A percentile compares a stretch with the other conserved stretches of the same genome.
phyloP scores from a whole-genome alignment of 2,888 invertebrate genomes.

The Synanthedon myopaeformis region DNA sequence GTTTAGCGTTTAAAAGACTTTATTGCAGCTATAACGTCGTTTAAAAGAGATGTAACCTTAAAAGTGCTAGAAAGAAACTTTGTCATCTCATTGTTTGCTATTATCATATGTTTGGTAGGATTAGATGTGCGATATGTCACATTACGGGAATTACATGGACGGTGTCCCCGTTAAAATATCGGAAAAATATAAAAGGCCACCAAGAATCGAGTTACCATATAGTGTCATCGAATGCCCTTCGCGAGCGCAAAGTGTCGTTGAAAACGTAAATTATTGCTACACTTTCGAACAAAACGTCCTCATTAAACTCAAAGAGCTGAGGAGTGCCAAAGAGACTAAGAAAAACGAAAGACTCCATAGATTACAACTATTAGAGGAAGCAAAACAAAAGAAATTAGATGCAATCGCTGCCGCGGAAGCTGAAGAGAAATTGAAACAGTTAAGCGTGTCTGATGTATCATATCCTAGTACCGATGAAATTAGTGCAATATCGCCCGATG shows the following conservation, averaged over 20 bases:
- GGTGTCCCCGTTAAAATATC: conserved; percentile 90
- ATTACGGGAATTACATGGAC: conserved; percentile 78
- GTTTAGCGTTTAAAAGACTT: conserved; percentile 15
- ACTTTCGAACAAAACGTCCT: conserved; percentile 79
- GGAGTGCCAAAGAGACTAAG: conserved; percentile 73
- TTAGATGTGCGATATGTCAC: conserved; percentile 54
- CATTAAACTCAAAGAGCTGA: conserved; percentile 78
- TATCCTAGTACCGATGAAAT: conserved; percentile 74
- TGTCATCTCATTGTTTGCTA: conserved; percentile 54
- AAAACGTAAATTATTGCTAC: conserved; percentile 71
- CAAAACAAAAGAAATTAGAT: conserved; percentile 67
- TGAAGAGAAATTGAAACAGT: conserved; percentile 65
- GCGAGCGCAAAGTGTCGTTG: conserved; percentile 48
- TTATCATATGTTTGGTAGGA: conserved; percentile 27
- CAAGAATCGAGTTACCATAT: conserved; percentile 67
- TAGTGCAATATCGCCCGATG: conserved; percentile 64
- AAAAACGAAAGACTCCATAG: conserved; percentile 73
- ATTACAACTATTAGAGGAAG: conserved; percentile 69
- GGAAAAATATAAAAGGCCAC: conserved; percentile 87
- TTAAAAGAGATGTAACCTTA: conserved; percentile 59
- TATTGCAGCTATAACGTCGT: conserved; percentile 55
- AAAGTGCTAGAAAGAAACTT: conserved; percentile 59
- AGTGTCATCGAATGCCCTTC: conserved; percentile 40
- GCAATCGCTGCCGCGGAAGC: conserved; percentile 59
- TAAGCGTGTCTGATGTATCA: conserved; percentile 69